Base-by-base conservation (phyloP, 2,797 vertebrate species). In the Chelon auratus region DNA sequence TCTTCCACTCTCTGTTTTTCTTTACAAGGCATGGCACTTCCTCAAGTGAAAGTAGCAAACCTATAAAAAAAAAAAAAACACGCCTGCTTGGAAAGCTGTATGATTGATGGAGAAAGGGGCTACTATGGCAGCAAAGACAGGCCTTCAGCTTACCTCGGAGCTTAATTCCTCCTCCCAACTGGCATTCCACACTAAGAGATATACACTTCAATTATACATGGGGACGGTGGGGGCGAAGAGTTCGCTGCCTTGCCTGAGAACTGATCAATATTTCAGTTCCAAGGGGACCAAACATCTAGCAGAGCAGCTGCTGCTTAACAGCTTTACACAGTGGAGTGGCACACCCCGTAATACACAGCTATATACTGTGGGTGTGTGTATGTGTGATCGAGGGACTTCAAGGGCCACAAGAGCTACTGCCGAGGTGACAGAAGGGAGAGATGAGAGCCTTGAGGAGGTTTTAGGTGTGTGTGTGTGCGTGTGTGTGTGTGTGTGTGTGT, bases 251-350 rank as follows among this genome's bases (percentile, higher is more conserved):
- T 75, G 84, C 88, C 76, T 55, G 57, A 88, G 88, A 90, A 85
- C 89, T 91, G 87, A 95, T 95, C 94, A 94, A 95, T 95, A 95
- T 94, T 95, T 94, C 79, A 94, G 80, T 81, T 93, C 91, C 81
- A 54, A 78, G 53, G 91, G 89, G 91, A 93, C 87, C 81, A 90
- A 93, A 93, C 93, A 94, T 93, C 84, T 87, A 81, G 81, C 43
- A 53, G 83, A 94, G 86, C 93, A 93, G 91, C 88, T 90, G 91
- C 87, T 92, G 86, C 90, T 90, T 91, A 92, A 92, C 91, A 87
- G 89, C 84, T 87, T 89, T 87, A 82, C 87, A 88, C 89, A 71
- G 74, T 81, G 59, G 72, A 82, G 84, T 77, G 81, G 78, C 83
- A 85, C 73, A 66, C 78, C 75, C 82, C 11, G 53, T 75, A 83